Base-by-base conservation (phyloP, 37 sponge, comb jelly and placozoan species). In the Geodia barretti region DNA sequence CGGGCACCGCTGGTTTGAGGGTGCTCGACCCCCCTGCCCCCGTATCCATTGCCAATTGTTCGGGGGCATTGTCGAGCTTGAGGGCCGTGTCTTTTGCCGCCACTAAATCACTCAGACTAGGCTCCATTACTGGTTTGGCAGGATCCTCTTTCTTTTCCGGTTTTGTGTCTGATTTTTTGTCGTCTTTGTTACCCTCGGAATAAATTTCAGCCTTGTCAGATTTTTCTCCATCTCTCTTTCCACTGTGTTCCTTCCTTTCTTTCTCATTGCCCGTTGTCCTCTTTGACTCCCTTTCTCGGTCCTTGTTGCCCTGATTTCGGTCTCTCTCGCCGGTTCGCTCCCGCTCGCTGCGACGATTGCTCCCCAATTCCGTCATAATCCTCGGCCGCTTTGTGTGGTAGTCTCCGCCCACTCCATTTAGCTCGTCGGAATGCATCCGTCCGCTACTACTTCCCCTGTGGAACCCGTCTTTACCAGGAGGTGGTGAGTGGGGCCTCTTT, bases 81-180 rank as follows among this genome's bases (percentile, higher is more conserved):
- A 88, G 83, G 26, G 88, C 88, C 14, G 88, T 76, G 77, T 88
- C 88, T 19, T 28, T 14, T n/a, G 70, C 78, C 4, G 78, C 47
- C 11, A 74, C 83, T 24, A 81, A 30, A 31, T 61, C 71, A 66
- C 54, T 67, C 19, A 60, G 64, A 47, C 1, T 36, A 26, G 82
- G 60, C 8, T 32, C 62, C 14, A 78, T 33, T 4, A 66, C 43
- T 17, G 64, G 68, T 24, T 68, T 64, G 40, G 40, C 37, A 7
- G 72, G 63, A 42, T 33, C 42, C 23, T 39, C 43, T 38, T 30
- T 39, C 68, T 68, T 28, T 1, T 68, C 68, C 2, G 34, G 2
- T 33, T 7, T 68, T 5, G 7, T 14, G 14, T 47, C 54, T 17
- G 54, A 47, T 17, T 68, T 68, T 33, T 30, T 5, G 5, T 25